Base-by-base conservation (phyloP, 2,797 vertebrate genomes). In the Rhynchotus rufescens region DNA sequence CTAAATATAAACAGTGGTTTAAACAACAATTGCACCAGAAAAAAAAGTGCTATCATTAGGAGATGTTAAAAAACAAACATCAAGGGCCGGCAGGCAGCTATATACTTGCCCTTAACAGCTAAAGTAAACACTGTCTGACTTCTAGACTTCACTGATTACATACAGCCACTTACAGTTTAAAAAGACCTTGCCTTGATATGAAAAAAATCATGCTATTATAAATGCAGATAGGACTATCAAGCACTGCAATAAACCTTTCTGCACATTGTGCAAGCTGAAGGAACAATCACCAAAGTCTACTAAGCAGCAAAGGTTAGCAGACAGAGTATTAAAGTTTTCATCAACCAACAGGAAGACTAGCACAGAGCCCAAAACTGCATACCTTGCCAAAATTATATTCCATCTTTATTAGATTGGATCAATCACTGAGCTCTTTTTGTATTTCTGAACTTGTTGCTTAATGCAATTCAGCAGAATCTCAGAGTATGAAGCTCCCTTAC, bases 391-490 rank as follows among this genome's bases (percentile, higher is more conserved):
- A 3, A 9, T 66, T 76, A 16, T 59, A 54, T 45, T 72, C 59
- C n/a, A 51, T 49, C 81, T 62, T 61, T 30, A 84, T 0, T 44
- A 5, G 36, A 61, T 8, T 11, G 88, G 72, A 72, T 85, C 44
- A 83, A 84, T 77, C 91, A 88, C 74, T 68, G 74, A 65, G 9
- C n/a, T 52, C 60, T 36, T 60, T 30, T 71, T 4, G 2, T 68
- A 73, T 80, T 91, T 85, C 75, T 84, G 76, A 89, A 44, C 21
- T 72, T 68, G 47, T 25, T 89, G 45, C 84, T 91, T 78, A 73
- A 75, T 86, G 82, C 21, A 52, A 11, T 19, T 42, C 69, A 69
- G 51, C 87, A 69, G 90, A 72, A 38, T 51, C 56, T 80, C 66
- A 73, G 17, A 90, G 76, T 57, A 83, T 12, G 45, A 80, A 66